Conservation (phyloP, 2,113 vertebrate species). For the Phyllostomus hastatus region DNA sequence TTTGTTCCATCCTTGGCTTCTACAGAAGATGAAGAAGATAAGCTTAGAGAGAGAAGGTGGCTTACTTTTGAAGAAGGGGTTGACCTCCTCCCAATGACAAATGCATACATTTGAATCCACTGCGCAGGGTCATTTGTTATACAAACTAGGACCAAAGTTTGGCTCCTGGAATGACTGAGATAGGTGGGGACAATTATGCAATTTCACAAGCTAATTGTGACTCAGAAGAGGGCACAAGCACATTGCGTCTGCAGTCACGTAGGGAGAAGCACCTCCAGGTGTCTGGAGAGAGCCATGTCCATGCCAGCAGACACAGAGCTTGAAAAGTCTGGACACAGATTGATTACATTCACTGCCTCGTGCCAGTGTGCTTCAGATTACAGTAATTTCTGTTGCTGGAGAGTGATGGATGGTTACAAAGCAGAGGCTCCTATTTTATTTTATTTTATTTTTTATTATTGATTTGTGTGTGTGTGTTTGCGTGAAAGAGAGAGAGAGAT, state of each 20-base stretch:
- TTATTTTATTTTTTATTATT: too few species aligned
- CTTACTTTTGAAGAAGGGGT: conserved; percentile 97
- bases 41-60: conserved; percentile 91
- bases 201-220: conserved; percentile 83
- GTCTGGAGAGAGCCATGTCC: conserved; percentile 88
- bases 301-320: conserved; percentile 87
- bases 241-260: conserved; percentile 92
- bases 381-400: conserved; percentile 94
- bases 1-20: conserved; percentile 90
- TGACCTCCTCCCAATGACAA: conserved; percentile 94
- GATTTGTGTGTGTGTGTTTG: too few species aligned
- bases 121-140: conserved; percentile 91
- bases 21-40: conserved; percentile 94
- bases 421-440: conserved; percentile 88
- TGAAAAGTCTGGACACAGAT: conserved; percentile 96
- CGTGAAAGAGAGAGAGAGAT: too few species aligned
- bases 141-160: conserved; percentile 98
- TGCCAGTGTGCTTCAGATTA: conserved; percentile 93
- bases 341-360: conserved; percentile 95
- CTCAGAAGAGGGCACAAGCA: conserved; percentile 93
- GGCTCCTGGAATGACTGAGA: conserved; percentile 90
- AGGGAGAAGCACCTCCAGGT: conserved; percentile 90
- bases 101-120: conserved; percentile 96
- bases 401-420: conserved; percentile 95
- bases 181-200: conserved; percentile 81